These are phyloP conservation scores for Antennarius maculatus DNA, from an alignment of 2,797 vertebrate genomes.

Conservation along the genomic window DNA sequence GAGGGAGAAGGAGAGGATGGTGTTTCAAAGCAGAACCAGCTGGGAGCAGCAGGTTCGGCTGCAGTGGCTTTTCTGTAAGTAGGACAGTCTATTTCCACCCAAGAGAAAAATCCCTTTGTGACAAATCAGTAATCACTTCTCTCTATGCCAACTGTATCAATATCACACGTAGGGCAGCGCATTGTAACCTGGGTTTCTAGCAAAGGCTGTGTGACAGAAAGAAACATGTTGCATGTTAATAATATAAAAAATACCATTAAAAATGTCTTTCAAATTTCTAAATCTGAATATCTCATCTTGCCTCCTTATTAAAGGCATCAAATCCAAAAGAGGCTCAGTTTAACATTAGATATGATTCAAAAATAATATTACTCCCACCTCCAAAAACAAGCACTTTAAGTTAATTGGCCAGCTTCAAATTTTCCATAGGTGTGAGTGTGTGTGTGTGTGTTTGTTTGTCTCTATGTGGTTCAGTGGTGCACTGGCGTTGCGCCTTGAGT, in stretches of 20 bases:
- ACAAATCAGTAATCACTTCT: slow-evolving; percentile 52
- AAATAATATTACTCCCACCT: not conserved
- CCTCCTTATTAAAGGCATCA: not conserved
- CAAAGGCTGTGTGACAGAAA: not conserved
- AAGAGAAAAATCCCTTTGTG: slow-evolving; percentile 70
- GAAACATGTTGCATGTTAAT: not conserved
- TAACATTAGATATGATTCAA: not conserved
- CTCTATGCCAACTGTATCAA: slow-evolving; percentile 17
- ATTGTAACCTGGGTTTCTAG: not conserved
- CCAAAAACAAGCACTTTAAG: too few species aligned
- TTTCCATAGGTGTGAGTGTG: too few species aligned
- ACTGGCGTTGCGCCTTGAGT: too few species aligned
- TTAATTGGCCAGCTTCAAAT: too few species aligned
- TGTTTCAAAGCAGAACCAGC: slow-evolving; percentile 70
- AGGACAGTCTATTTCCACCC: slow-evolving; percentile 66
- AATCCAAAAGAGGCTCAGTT: not conserved
- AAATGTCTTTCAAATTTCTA: not conserved
- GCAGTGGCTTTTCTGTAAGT: slow-evolving; percentile 67
- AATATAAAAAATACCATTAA: not conserved
- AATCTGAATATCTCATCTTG: not conserved
- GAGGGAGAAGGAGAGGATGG: slow-evolving; percentile 34
- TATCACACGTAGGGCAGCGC: slow-evolving; percentile 21
- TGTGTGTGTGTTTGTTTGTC: too few species aligned
- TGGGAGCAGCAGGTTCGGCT: slow-evolving; percentile 73
- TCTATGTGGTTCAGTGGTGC: too few species aligned